A percentile compares a stretch with the other conserved stretches of the same genome.
phyloP scores from a whole-genome alignment of 2,888 invertebrate species.

The Sycophila texana region DNA sequence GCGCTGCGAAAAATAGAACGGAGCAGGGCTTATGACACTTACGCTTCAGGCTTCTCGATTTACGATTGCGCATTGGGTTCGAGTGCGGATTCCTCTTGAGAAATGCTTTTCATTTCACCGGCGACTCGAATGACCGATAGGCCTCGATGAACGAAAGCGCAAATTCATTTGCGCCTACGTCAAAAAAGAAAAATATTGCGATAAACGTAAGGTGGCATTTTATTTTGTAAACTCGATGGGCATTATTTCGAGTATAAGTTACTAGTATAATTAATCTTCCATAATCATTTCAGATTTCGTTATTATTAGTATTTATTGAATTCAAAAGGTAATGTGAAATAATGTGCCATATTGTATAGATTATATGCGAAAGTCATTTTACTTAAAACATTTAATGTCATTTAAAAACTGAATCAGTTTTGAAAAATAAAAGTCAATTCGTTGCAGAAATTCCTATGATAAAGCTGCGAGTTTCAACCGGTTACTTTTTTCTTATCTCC shows the following conservation, averaged over 20 bases:
- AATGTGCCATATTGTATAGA: no score
- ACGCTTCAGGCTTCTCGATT: conserved; percentile 2
- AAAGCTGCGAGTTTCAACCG: neutral
- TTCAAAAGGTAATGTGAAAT: no score
- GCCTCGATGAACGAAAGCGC: neutral
- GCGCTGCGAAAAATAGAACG: conserved; percentile 8
- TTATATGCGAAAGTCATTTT: no score
- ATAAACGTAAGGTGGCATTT: no score
- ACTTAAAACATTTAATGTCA: no score
- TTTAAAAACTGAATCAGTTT: no score
- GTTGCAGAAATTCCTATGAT: neutral
- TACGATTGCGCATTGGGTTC: neutral
- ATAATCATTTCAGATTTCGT: no score
- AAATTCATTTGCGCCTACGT: neutral
- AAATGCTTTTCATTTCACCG: neutral
- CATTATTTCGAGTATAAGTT: no score
- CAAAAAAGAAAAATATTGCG: neutral
- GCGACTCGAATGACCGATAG: neutral
- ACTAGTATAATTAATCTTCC: no score
- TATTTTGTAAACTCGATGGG: no score
- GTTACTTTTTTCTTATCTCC: conserved; percentile 18
- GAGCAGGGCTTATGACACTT: neutral
- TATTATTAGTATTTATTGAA: no score
- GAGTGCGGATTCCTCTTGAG: neutral
- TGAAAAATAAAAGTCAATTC: neutral